Conservation (phyloP, 92 coral and sea anemone species). For the Montipora capitata region DNA sequence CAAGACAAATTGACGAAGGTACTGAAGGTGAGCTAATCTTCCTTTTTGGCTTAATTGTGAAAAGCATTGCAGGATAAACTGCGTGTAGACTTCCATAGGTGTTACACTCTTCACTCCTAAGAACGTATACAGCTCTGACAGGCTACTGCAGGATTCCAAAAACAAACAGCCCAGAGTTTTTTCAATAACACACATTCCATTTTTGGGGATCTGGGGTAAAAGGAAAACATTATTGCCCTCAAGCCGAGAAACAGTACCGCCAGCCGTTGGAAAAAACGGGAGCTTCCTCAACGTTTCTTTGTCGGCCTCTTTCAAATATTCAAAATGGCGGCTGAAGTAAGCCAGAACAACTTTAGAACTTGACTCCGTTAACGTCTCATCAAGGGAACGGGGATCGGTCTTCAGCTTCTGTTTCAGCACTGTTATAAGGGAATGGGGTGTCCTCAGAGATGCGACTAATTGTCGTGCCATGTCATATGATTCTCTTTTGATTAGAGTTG, state of each 20-base stretch:
- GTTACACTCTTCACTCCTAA: constrained; percentile 40
- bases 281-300: constrained; percentile 33
- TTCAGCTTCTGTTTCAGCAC: constrained; percentile 28
- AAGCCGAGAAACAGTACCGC: constrained; percentile 31
- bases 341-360: constrained; percentile 39
- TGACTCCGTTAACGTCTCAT: neutral
- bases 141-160: constrained; percentile 16
- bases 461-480: constrained; percentile 12
- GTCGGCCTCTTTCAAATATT: neutral
- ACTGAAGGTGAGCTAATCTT: constrained; percentile 47
- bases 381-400: neutral
- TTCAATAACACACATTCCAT: constrained; percentile 57
- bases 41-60: constrained; percentile 8
- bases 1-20: constrained; percentile 2
- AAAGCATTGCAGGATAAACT: constrained; percentile 61
- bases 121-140: constrained; percentile 39
- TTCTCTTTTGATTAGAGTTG: neutral
- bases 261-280: constrained; percentile 62
- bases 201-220: constrained; percentile 58
- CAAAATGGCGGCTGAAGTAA: constrained; percentile 47
- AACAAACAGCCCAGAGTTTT: constrained; percentile 39
- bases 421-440: constrained; percentile 36
- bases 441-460: constrained; percentile 50
- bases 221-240: constrained; percentile 15
- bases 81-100: constrained; percentile 69